These are phyloP conservation scores for Plebejus argus DNA, from an alignment of 2,888 invertebrate genomes.

Conservation along the genomic window DNA sequence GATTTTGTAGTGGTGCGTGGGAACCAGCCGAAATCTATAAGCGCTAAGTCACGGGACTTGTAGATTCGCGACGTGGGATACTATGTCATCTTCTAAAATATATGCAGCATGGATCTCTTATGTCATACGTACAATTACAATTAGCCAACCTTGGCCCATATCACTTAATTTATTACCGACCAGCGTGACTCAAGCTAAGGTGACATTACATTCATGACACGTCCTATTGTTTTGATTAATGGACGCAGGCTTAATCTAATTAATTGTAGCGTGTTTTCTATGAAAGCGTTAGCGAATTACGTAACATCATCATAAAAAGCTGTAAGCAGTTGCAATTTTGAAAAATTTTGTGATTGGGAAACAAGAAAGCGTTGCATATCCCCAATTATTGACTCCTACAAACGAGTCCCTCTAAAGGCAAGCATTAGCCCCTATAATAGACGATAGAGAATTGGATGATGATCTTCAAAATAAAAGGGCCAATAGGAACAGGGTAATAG, in stretches of 20 bases:
- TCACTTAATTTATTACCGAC: conserved; percentile 16
- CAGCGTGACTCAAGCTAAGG: conserved; percentile 15
- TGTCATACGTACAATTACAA: conserved; percentile 26
- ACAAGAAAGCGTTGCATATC: too few species aligned
- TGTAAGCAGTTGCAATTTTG: not conserved
- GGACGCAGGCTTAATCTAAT: not conserved
- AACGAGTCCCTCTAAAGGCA: too few species aligned
- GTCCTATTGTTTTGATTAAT: conserved; percentile 21
- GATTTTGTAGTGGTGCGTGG: too few species aligned
- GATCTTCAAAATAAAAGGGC: not conserved
- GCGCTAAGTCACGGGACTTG: too few species aligned
- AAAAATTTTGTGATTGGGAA: not conserved
- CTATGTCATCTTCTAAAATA: conserved; percentile 7
- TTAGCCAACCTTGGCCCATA: conserved; percentile 27
- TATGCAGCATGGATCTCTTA: conserved; percentile 8
- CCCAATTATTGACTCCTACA: too few species aligned
- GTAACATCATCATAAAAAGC: not conserved
- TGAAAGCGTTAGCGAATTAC: not conserved
- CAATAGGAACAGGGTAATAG: not conserved
- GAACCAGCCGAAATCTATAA: not conserved
- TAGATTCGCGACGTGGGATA: not conserved
- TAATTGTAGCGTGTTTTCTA: not conserved
- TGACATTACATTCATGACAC: conserved; percentile 20
- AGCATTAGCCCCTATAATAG: not conserved
- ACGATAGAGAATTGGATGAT: not conserved